Conservation (phyloP, 2,113 vertebrate species). For the Seriola rivoliana region DNA sequence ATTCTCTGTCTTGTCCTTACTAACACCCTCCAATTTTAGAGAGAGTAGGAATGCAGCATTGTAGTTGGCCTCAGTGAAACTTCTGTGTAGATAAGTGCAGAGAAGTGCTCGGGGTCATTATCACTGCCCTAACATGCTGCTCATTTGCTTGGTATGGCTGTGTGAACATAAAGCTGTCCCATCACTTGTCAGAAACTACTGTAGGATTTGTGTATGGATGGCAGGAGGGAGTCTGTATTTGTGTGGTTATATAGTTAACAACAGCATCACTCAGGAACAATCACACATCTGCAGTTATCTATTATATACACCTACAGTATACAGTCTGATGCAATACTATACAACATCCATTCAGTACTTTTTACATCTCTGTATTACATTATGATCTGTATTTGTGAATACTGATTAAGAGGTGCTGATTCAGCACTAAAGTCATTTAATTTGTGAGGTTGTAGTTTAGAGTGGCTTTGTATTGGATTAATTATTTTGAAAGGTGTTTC, state of each 20-base stretch:
- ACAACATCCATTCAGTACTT: background rate
- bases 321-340: background rate
- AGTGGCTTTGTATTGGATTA: background rate
- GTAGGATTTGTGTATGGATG: background rate
- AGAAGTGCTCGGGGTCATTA: background rate
- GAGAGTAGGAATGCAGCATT: conserved; percentile 7
- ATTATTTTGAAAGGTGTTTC: conserved; percentile 4
- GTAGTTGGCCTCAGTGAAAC: conserved; percentile 15
- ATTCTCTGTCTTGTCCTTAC: background rate
- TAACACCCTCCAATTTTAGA: background rate
- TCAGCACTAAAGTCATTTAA: background rate
- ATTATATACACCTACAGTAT: background rate
- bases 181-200: background rate
- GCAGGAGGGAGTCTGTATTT: background rate
- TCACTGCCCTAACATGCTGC: conserved; percentile 31
- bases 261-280: background rate
- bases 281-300: background rate
- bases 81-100: background rate
- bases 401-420: background rate
- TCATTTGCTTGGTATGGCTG: conserved; percentile 14
- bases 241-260: background rate
- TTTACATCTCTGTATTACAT: background rate
- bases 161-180: conserved; percentile 43
- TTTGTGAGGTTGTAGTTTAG: background rate
- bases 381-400: background rate